phyloP scores from a whole-genome alignment of 2,113 vertebrate genomes.

The Sceloporus tristichus region DNA sequence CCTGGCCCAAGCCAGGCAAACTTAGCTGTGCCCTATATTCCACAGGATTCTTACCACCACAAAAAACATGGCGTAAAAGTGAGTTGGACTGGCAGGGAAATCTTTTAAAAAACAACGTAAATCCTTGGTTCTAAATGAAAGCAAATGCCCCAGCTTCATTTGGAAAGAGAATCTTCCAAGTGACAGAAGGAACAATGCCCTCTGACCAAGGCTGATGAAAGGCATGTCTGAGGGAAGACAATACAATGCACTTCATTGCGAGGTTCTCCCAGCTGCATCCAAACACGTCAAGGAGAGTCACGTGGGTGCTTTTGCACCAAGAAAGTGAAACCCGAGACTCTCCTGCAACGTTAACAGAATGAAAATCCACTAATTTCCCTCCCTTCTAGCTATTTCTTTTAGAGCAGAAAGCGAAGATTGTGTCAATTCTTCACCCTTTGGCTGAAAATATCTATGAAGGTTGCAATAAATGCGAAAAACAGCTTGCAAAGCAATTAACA shows the following conservation, averaged over 20 bases:
- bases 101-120: neutral
- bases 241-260: neutral
- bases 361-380: neutral
- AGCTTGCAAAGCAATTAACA: neutral
- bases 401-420: conserved; percentile 47
- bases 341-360: neutral
- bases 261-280: neutral
- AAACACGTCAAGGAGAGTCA: neutral
- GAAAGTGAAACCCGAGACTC: neutral
- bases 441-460: conserved; percentile 54
- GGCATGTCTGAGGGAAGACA: too few relatives aligned
- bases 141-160: neutral
- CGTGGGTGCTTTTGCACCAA: neutral
- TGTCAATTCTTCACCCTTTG: conserved; percentile 43
- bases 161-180: neutral
- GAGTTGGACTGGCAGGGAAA: too few relatives aligned
- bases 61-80: neutral
- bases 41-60: too few relatives aligned
- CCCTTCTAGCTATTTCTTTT: conserved; percentile 29
- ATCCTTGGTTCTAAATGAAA: neutral
- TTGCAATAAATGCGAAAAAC: conserved; percentile 60
- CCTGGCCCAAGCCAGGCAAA: neutral
- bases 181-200: neutral
- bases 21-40: neutral
- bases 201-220: neutral